A percentile compares a stretch with the other conserved stretches of the same genome.
Evolutionary conservation across 2,113 vertebrate species (phyloP).

Genomic region (Miniopterus natalensis): DNA sequence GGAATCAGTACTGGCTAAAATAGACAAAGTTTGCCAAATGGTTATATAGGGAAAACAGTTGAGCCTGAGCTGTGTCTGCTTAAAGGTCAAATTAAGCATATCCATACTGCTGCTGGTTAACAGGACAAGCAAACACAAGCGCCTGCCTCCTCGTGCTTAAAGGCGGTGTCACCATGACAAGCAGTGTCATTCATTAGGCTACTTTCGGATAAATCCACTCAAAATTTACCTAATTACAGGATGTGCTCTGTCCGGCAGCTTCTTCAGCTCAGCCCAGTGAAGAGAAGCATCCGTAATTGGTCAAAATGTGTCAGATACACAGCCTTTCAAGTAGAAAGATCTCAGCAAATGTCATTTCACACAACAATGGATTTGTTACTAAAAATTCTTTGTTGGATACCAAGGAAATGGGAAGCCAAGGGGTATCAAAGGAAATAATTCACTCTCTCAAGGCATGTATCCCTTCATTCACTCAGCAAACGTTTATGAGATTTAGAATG

Average conservation of each 20-base stretch:
- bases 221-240: slow-evolving; percentile 53
- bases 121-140: slow-evolving; percentile 55
- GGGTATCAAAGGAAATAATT: neutral
- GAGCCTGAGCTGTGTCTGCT: neutral
- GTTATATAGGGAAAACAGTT: neutral
- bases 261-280: neutral
- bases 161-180: slow-evolving; percentile 54
- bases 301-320: slow-evolving; percentile 57
- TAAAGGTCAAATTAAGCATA: slow-evolving; percentile 73
- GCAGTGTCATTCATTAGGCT: slow-evolving; percentile 40
- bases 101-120: slow-evolving; percentile 11
- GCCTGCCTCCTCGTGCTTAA: neutral
- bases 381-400: slow-evolving; percentile 40
- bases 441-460: neutral
- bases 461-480: neutral
- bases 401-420: neutral
- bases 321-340: neutral
- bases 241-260: slow-evolving; percentile 6
- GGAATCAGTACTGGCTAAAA: neutral
- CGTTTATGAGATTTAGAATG: neutral
- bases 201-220: slow-evolving; percentile 63
- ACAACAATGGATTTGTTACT: slow-evolving; percentile 43
- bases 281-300: slow-evolving; percentile 58
- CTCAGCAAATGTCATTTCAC: slow-evolving; percentile 39
- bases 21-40: slow-evolving; percentile 40